Percentiles rank a stretch among this genome's conserved stretches.
These are phyloP conservation scores for Cephus rjabovi DNA, from an alignment of 2,888 invertebrate species.

Conservation along the genomic window DNA sequence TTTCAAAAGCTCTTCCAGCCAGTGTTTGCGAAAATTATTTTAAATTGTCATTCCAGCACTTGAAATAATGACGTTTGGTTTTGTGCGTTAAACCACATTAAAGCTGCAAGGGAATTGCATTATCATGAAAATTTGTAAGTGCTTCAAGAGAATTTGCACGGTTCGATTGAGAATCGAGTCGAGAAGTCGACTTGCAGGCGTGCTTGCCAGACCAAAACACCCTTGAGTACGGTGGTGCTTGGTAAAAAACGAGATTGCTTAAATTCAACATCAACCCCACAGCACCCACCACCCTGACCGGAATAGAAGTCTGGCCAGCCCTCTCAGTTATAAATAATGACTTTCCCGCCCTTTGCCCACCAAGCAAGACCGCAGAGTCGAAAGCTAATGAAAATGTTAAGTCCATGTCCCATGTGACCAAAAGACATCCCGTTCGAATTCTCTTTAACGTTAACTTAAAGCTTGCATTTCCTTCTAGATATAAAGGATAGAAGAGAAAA, in stretches of 20 bases:
- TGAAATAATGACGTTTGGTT: neutral
- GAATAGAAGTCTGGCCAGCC: conserved; percentile 41
- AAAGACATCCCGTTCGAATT: neutral
- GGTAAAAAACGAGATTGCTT: conserved; percentile 33
- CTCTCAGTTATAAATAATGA: conserved; percentile 53
- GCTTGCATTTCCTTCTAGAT: neutral
- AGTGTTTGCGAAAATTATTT: neutral
- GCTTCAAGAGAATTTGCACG: conserved; percentile 42
- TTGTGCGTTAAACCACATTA: conserved; percentile 34
- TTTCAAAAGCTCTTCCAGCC: neutral
- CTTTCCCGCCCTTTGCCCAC: conserved; percentile 36
- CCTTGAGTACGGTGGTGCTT: conserved; percentile 25
- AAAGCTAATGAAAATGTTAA: conserved; percentile 50
- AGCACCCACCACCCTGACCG: conserved; percentile 31
- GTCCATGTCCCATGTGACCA: conserved; percentile 25
- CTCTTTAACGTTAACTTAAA: neutral
- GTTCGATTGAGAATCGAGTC: conserved; percentile 9
- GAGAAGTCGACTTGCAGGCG: conserved; percentile 7
- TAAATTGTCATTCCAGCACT: neutral
- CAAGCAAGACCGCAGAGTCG: conserved; percentile 20
- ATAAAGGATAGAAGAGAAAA: neutral
- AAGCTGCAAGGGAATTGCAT: conserved; percentile 38
- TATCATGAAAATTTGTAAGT: conserved; percentile 38
- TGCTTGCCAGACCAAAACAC: conserved; percentile 54
- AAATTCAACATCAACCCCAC: conserved; percentile 29